phyloP scores from a whole-genome alignment of 2,113 vertebrate genomes.

The Sapajus apella region DNA sequence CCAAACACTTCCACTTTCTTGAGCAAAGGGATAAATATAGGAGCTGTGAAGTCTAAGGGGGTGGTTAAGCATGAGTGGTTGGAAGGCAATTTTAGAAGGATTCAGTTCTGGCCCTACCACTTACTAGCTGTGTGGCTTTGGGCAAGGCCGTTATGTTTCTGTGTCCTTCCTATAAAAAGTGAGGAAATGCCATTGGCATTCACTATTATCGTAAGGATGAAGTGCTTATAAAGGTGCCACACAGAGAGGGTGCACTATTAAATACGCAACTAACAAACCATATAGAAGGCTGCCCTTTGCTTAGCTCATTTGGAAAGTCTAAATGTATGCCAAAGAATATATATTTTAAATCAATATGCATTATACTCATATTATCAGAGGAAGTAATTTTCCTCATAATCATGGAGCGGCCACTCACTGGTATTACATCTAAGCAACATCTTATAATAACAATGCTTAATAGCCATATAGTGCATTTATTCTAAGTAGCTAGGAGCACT shows the following conservation, averaged over 20 bases:
- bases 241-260: neutral
- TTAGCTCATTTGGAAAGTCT: conserved; percentile 7
- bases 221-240: neutral
- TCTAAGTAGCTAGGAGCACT: conserved; percentile 66
- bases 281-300: neutral
- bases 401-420: neutral
- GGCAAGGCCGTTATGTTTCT: neutral
- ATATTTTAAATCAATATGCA: conserved; percentile 48
- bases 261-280: neutral
- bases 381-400: conserved; percentile 62
- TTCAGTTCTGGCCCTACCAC: neutral
- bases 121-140: neutral
- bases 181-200: neutral
- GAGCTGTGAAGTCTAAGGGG: accelerated
- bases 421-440: conserved; percentile 55
- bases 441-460: conserved; percentile 58
- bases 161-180: neutral
- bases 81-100: neutral
- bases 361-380: conserved; percentile 33
- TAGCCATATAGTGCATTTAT: conserved; percentile 51
- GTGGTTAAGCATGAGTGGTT: neutral
- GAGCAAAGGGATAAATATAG: neutral
- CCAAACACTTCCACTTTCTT: neutral
- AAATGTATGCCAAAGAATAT: conserved; percentile 12
- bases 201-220: neutral